Evolutionary conservation across 2,888 invertebrate genomes (phyloP).

Genomic region (Brachylomia viminalis): DNA sequence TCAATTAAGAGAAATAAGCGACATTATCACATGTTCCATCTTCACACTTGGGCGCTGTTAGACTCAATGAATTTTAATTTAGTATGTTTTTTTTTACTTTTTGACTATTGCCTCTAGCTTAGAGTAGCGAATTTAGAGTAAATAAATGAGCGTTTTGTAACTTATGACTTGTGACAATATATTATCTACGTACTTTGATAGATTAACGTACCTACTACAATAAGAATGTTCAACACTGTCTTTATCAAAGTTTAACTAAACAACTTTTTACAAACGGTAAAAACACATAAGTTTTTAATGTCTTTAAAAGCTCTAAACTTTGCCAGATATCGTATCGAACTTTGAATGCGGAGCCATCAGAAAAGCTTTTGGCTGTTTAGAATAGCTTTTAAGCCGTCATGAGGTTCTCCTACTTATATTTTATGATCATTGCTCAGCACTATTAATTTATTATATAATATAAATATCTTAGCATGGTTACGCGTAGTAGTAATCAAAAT

Average conservation of each 20-base stretch:
- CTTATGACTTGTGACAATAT: neutral
- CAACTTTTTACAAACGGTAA: neutral
- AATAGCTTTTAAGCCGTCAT: conserved; percentile 20
- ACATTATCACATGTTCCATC: conserved; percentile 46
- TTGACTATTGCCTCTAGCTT: neutral
- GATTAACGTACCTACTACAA: neutral
- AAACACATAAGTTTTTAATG: no score
- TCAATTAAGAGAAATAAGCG: conserved; percentile 42
- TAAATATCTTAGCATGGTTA: neutral
- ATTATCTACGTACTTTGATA: neutral
- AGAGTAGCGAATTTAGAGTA: neutral
- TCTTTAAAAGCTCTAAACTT: neutral
- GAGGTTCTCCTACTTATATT: neutral
- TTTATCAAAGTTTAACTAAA: neutral
- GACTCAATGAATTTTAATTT: conserved; percentile 35
- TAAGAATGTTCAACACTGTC: neutral
- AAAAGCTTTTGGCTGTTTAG: neutral
- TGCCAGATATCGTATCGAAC: neutral
- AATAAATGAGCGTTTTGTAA: neutral
- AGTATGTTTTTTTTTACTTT: conserved; percentile 17
- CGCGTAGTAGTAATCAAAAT: neutral
- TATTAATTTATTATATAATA: neutral
- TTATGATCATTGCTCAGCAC: conserved; percentile 3
- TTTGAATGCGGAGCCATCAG: conserved; percentile 7
- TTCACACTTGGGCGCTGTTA: conserved; percentile 36